These are phyloP conservation scores for Cantharis flavilabris DNA, from an alignment of 2,888 invertebrate genomes.

Conservation along the genomic window DNA sequence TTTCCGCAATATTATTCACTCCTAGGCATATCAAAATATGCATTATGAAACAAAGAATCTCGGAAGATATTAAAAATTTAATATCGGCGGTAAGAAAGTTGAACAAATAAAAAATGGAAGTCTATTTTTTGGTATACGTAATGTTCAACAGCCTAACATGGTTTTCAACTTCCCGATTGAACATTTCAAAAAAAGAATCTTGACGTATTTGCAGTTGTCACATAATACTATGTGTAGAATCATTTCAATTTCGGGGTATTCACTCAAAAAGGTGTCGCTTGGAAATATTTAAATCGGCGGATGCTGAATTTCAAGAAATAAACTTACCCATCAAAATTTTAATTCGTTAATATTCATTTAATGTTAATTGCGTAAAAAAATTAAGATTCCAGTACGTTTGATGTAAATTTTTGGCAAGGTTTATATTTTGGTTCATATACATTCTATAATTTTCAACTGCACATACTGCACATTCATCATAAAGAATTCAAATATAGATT, in stretches of 20 bases:
- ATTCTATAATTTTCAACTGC: not conserved
- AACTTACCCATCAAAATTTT: not conserved
- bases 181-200: not conserved
- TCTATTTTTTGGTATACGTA: no score
- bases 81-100: not conserved
- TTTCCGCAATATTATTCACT: not conserved
- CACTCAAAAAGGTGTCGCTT: not conserved
- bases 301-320: not conserved
- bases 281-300: not conserved
- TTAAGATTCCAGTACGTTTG: not conserved
- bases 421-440: not conserved
- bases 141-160: not conserved
- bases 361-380: not conserved
- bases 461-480: not conserved
- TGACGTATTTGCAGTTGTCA: not conserved
- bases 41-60: not conserved
- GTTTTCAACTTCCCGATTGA: not conserved
- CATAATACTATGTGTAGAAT: not conserved
- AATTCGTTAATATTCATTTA: not conserved
- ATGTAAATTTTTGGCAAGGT: not conserved
- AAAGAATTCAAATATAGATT: not conserved
- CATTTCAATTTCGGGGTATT: not conserved
- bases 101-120: not conserved
- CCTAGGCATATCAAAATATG: not conserved
- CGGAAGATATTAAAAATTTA: not conserved